Evolutionary conservation across 1,140 invertebrate genomes (phyloP).

Genomic region (Argopecten irradians): DNA sequence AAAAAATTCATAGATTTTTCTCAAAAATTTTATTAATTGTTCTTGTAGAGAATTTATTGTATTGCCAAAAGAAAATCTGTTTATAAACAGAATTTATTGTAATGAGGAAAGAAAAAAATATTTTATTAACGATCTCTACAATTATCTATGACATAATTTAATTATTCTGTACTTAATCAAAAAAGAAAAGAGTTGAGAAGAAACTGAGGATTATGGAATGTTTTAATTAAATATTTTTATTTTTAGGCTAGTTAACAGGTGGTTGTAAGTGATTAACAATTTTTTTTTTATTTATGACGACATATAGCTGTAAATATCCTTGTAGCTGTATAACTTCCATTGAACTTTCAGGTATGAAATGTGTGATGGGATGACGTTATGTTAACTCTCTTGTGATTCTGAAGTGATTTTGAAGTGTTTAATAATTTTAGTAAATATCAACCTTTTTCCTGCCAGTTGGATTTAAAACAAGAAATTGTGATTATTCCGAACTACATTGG

Average conservation of each 20-base stretch:
- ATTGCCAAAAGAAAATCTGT: too few relatives aligned
- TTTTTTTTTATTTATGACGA: too few relatives aligned
- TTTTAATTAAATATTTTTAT: too few relatives aligned
- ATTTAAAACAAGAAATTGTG: not conserved
- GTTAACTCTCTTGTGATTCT: not conserved
- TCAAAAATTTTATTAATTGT: not conserved
- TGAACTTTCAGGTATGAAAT: not conserved
- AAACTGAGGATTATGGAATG: too few relatives aligned
- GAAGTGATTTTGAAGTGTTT: not conserved
- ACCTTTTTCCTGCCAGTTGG: not conserved
- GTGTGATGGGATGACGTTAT: not conserved
- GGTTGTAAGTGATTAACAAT: too few relatives aligned
- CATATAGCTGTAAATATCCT: too few relatives aligned
- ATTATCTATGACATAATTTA: too few relatives aligned
- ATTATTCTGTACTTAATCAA: too few relatives aligned
- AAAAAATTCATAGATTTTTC: not conserved
- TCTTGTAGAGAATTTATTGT: not conserved
- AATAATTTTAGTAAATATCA: not conserved
- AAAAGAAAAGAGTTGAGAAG: too few relatives aligned
- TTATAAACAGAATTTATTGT: not conserved
- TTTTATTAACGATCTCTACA: too few relatives aligned
- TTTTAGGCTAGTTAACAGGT: too few relatives aligned
- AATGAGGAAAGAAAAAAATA: too few relatives aligned
- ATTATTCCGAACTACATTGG: not conserved
- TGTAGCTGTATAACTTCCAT: not conserved